Evolutionary conservation across 2,113 vertebrate genomes (phyloP), one percentile per base, ranked within the genome.

Genomic region (Cinclus cinclus): DNA sequence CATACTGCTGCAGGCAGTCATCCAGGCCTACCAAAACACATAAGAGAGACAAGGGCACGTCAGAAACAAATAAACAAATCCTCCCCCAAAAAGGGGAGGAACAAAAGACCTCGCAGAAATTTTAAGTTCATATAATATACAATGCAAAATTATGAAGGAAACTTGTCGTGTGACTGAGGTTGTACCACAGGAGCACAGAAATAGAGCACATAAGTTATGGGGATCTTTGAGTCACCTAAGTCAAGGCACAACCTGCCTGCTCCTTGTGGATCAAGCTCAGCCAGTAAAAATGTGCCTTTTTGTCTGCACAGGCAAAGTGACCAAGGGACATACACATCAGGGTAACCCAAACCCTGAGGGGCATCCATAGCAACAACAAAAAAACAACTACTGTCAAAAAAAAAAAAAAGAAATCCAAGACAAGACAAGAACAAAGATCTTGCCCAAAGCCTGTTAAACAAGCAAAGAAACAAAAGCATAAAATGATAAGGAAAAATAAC

Each of bases 1-100:
- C 98, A 24, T 99, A 99, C 47, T 99, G 99, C 95, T 99, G 99
- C 78, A 99, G 97, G 92, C 98, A 99, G 96, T 99, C 99, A 31
- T 99, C 99, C 91, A 99, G 94, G 52, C 99, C 99, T 99, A 92
- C 31, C 92, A 71, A 96, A 89, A 82, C 52, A 94, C 49, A 87
- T 77, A 5, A 86, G 63, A 92, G 31, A 92, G 7, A 77, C 19
- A 68, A 83, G 19, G 2, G 12, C 11, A 52, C 22, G 15, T 33
- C 22, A 83, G 37, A 76, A 62, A 47, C 41, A 20, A 47, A 60
- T 10, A 42, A 63, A 33, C 14, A 17, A 53, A 20, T 4, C 27
- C 18, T 18, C 21, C 14, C 7, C 5, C 9, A 10, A 15, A 10
- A 28, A 69, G 23, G 14, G 3, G 13, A 14, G 14, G 22, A 3